Conservation (phyloP, 2,113 vertebrate species). For the Brienomyrus longianalis region DNA sequence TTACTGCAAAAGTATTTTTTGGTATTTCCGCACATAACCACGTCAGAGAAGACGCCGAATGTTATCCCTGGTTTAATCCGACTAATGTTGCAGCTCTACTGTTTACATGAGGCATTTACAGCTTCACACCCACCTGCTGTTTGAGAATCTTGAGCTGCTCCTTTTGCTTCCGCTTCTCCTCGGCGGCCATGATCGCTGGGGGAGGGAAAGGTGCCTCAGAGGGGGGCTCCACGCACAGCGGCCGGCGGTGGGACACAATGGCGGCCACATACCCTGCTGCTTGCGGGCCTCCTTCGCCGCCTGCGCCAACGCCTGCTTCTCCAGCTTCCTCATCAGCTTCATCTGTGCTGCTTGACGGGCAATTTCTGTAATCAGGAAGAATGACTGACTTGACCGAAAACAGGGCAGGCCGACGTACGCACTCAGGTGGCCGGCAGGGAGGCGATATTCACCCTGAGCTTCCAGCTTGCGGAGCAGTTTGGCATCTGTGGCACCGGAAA, state of each 20-base stretch:
- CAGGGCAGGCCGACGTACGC: slow-evolving; percentile 16
- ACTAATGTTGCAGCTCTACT: not conserved
- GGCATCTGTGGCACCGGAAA: slow-evolving; percentile 73
- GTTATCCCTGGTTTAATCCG: not conserved
- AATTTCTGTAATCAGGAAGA: slow-evolving; percentile 69
- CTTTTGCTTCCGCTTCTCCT: slow-evolving; percentile 93
- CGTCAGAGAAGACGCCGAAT: not conserved
- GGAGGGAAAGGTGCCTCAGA: not conserved
- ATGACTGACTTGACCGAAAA: no score
- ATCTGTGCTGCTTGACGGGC: slow-evolving; percentile 95
- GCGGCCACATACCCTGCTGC: slow-evolving; percentile 74
- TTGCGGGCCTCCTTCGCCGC: slow-evolving; percentile 96
- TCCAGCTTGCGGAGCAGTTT: slow-evolving; percentile 90
- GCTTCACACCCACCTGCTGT: slow-evolving; percentile 75
- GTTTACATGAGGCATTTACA: not conserved
- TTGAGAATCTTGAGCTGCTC: slow-evolving; percentile 98
- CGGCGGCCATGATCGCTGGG: slow-evolving; percentile 93
- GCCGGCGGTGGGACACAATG: not conserved
- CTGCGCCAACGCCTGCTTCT: slow-evolving; percentile 91
- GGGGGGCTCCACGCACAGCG: not conserved
- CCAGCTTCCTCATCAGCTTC: slow-evolving; percentile 95
- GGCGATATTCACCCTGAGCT: slow-evolving; percentile 77
- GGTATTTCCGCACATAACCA: not conserved
- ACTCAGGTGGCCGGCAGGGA: not conserved
- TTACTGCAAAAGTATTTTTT: not conserved